A percentile compares a stretch with the other conserved stretches of the same genome.
phyloP scores from a whole-genome alignment of 2,113 vertebrate species.

The Corvus hawaiiensis region DNA sequence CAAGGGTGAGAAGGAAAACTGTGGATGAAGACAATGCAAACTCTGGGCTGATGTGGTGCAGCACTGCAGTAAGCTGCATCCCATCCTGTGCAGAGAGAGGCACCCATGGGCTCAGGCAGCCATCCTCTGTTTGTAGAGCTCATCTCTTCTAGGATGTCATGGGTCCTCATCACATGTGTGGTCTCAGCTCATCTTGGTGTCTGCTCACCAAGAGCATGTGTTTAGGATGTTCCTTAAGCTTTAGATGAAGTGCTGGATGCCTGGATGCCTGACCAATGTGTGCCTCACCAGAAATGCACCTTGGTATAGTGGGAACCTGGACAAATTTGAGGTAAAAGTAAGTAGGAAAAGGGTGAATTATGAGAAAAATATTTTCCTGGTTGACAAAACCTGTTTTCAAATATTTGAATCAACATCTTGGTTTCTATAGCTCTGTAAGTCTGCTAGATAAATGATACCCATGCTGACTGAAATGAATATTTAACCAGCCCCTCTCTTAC shows the following conservation, averaged over 20 bases:
- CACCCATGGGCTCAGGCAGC: not conserved
- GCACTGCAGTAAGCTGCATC: not conserved
- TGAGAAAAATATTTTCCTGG: not conserved
- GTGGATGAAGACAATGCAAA: not conserved
- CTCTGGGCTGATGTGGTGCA: not conserved
- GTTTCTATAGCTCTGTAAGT: not conserved
- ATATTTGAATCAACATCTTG: not conserved
- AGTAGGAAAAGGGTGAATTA: not conserved
- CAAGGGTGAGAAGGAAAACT: not conserved
- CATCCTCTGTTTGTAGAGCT: not conserved
- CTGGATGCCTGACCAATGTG: not conserved
- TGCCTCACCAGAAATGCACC: not conserved
- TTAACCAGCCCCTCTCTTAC: not conserved
- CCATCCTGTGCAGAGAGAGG: not conserved
- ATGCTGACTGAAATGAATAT: not conserved
- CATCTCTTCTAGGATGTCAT: not conserved
- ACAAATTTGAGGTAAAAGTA: not conserved
- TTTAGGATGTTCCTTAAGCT: not conserved
- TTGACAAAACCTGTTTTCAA: not conserved
- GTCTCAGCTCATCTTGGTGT: not conserved
- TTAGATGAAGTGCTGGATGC: not conserved
- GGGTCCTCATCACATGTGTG: accelerated
- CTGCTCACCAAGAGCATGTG: not conserved
- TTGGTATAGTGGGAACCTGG: not conserved
- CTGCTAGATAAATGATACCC: not conserved